A percentile compares a stretch with the other conserved stretches of the same genome.
Evolutionary conservation across 1,140 invertebrate genomes (phyloP).

Genomic region (Drosophila simulans): DNA sequence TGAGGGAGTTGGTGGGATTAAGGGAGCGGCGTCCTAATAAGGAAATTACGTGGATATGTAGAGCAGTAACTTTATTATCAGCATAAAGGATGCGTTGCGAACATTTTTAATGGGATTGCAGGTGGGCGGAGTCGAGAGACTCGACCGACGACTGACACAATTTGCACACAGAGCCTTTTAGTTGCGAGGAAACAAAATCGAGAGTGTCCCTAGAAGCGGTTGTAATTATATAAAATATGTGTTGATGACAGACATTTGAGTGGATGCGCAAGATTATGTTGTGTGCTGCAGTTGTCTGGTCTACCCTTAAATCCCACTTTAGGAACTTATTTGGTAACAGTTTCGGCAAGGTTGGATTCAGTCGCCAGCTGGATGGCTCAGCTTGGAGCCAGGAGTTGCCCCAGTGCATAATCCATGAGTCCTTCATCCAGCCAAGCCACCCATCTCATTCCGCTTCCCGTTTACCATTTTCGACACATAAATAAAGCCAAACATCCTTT

Average conservation of each 20-base stretch:
- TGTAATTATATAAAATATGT: neutral
- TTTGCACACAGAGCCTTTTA: slow-evolving; percentile 24
- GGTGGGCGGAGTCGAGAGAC: neutral
- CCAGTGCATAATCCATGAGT: slow-evolving; percentile 31
- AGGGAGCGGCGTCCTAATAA: slow-evolving; percentile 27
- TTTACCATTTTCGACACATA: slow-evolving; percentile 56
- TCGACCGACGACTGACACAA: slow-evolving; percentile 5
- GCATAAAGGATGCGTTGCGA: slow-evolving; percentile 1
- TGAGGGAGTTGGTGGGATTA: slow-evolving; percentile 16
- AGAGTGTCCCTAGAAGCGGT: neutral
- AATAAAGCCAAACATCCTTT: slow-evolving; percentile 74
- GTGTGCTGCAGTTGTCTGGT: neutral
- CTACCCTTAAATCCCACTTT: neutral
- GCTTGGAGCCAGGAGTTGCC: neutral
- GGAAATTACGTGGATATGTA: slow-evolving; percentile 44
- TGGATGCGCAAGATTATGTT: neutral
- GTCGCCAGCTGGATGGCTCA: no score
- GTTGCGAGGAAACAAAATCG: slow-evolving; percentile 9
- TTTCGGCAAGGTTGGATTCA: neutral
- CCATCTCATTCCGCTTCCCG: slow-evolving; percentile 7
- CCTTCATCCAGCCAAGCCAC: slow-evolving; percentile 1
- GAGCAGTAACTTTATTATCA: slow-evolving; percentile 19
- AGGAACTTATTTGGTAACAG: neutral
- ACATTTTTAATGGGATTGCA: slow-evolving; percentile 3
- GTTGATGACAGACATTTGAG: neutral